phyloP scores from a whole-genome alignment of 1,140 invertebrate genomes.

The Rhyzopertha dominica region DNA sequence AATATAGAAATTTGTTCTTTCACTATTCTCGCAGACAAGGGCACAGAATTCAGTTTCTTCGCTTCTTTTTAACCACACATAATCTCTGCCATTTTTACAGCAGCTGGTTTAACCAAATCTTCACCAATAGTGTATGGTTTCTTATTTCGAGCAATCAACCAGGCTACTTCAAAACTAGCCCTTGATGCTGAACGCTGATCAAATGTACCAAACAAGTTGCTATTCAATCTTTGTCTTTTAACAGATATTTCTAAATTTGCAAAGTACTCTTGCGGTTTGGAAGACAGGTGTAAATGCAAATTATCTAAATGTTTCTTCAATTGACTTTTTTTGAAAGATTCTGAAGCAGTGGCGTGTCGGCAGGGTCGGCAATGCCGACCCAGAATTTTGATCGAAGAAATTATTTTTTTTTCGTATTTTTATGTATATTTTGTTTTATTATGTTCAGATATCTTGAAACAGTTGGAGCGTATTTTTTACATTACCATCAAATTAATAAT shows the following conservation, averaged over 20 bases:
- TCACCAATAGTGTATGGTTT: conserved; percentile 26
- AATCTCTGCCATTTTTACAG: conserved; percentile 22
- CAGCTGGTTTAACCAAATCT: conserved; percentile 24
- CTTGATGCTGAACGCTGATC: conserved; percentile 29
- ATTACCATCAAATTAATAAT: no score
- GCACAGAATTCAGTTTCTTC: conserved; percentile 28
- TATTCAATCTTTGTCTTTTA: conserved; percentile 25
- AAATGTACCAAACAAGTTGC: conserved; percentile 25
- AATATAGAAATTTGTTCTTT: conserved; percentile 17
- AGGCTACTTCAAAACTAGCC: conserved; percentile 27
- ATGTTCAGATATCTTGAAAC: no score
- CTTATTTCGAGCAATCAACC: conserved; percentile 27
- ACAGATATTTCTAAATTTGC: conserved; percentile 25
- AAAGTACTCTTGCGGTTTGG: conserved; percentile 24
- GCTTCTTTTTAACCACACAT: conserved; percentile 24
- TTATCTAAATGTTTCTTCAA: conserved; percentile 28
- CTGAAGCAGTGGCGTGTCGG: conserved; percentile 28
- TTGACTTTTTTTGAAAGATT: conserved; percentile 30
- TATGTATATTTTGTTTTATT: no score
- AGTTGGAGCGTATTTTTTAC: no score
- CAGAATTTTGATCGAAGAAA: no score
- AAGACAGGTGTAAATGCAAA: conserved; percentile 21
- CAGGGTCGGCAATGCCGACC: no score
- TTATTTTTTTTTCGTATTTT: no score
- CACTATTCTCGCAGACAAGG: conserved; percentile 26